phyloP scores from a whole-genome alignment of 2,888 invertebrate genomes.

The Sphinx pinastri region DNA sequence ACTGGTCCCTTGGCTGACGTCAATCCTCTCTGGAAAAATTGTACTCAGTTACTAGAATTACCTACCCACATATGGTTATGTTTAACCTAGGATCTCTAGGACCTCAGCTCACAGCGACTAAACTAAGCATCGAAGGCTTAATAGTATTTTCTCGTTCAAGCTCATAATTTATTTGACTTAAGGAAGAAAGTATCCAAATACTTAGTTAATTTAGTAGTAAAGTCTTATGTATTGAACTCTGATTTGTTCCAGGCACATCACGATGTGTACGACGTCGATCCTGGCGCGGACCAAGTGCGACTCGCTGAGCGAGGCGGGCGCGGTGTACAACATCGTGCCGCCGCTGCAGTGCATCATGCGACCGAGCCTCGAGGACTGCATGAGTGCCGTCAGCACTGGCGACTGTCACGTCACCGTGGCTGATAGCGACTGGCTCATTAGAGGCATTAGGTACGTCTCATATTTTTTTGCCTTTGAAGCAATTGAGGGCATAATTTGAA shows the following conservation, averaged over 20 bases:
- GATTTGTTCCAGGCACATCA: constrained; percentile 72
- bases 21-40: no score
- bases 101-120: no score
- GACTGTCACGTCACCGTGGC: constrained; percentile 89
- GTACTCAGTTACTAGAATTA: no score
- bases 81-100: no score
- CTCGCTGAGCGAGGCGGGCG: constrained; percentile 89
- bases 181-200: no score
- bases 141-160: no score
- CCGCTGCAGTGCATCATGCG: constrained; percentile 90
- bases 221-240: not conserved
- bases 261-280: constrained; percentile 87
- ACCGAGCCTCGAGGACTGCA: constrained; percentile 85
- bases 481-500: not conserved
- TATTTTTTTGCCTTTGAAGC: not conserved
- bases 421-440: constrained; percentile 88
- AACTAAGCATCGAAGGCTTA: no score
- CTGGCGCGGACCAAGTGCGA: constrained; percentile 90
- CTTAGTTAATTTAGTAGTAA: no score
- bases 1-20: no score
- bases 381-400: constrained; percentile 86
- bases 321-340: constrained; percentile 90
- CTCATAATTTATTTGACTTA: no score
- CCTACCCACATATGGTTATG: no score
- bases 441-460: constrained; percentile 84